Evolutionary conservation across 2,113 vertebrate genomes (phyloP).

Genomic region (Sminthopsis crassicaudata): DNA sequence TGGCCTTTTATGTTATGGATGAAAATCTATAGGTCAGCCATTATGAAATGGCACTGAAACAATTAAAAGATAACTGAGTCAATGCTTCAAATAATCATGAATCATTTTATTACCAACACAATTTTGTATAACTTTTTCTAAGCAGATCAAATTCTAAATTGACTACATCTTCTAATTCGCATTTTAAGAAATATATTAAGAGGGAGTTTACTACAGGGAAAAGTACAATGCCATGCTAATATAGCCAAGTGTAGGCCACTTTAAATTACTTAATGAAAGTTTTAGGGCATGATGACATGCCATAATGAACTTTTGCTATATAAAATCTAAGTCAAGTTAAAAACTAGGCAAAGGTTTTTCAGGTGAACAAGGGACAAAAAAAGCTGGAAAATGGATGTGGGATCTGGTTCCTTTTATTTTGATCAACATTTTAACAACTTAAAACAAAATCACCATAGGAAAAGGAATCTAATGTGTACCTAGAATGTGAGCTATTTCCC

Average conservation of each 20-base stretch:
- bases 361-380: neutral
- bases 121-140: neutral
- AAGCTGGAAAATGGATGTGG: neutral
- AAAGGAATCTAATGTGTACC: constrained; percentile 40
- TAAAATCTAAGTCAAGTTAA: neutral
- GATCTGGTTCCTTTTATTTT: neutral
- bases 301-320: neutral
- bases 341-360: neutral
- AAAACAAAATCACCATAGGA: constrained; percentile 41
- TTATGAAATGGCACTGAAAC: neutral
- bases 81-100: neutral
- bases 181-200: neutral
- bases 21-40: constrained; percentile 14
- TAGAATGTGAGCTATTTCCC: constrained; percentile 8
- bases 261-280: neutral
- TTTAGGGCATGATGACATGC: neutral
- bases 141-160: neutral
- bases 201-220: neutral
- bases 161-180: neutral
- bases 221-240: neutral
- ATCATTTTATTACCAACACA: constrained; percentile 17
- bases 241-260: neutral
- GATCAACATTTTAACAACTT: neutral
- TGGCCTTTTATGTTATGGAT: neutral
- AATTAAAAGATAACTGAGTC: constrained; percentile 26